Conservation (phyloP, 2,888 invertebrate species). For the Mellilla xanthometata region DNA sequence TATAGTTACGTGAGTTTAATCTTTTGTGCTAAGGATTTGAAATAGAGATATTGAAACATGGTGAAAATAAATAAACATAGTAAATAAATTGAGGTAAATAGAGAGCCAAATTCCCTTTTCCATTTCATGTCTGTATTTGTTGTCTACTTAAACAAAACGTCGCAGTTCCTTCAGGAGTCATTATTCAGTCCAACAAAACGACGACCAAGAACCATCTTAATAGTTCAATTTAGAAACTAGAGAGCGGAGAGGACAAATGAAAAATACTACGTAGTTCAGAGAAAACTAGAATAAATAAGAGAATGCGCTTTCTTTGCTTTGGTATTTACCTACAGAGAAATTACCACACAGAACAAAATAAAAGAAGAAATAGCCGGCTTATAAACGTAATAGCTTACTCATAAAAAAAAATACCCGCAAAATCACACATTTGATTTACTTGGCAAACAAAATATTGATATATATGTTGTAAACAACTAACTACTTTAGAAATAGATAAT, state of each 20-base stretch:
- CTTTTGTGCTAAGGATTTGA: no score
- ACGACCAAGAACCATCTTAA: conserved; percentile 16
- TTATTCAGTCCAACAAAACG: conserved; percentile 18
- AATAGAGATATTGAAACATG: no score
- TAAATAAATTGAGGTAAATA: no score
- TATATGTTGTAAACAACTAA: no score
- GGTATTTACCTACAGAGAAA: conserved; percentile 11
- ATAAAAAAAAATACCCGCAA: no score
- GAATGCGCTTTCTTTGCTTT: conserved; percentile 2
- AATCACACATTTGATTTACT: no score
- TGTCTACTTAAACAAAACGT: conserved; percentile 8
- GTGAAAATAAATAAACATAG: no score
- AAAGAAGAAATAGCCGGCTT: neutral
- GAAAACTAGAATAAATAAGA: conserved; percentile 10
- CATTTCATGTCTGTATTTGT: conserved; percentile 11
- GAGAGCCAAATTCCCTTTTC: neutral
- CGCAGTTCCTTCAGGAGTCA: conserved; percentile 17
- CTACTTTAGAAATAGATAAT: no score
- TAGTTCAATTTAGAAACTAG: conserved; percentile 24
- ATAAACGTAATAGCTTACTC: no score
- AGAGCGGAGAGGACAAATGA: conserved; percentile 48
- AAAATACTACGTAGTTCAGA: conserved; percentile 37
- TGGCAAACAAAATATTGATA: no score
- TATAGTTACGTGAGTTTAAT: no score
- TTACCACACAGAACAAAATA: neutral